Evolutionary conservation across 2,113 vertebrate genomes (phyloP).

Genomic region (Engraulis encrasicolus): DNA sequence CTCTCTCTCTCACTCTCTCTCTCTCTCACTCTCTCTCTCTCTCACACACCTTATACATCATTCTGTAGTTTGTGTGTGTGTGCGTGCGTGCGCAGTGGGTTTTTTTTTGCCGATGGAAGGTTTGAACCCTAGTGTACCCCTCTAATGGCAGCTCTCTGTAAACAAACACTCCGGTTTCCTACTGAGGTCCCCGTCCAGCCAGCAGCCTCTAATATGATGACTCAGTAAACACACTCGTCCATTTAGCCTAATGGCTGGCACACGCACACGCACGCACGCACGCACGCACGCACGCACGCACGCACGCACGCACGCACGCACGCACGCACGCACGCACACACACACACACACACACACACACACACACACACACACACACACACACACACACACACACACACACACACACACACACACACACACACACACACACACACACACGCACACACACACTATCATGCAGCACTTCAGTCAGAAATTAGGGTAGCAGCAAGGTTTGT

Average conservation of each 20-base stretch:
- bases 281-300: not conserved
- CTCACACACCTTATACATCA: too few species aligned
- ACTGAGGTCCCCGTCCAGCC: not conserved
- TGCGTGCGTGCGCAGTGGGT: not conserved
- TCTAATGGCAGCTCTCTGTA: not conserved
- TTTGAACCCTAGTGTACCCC: not conserved
- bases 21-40: too few species aligned
- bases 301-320: too few species aligned
- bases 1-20: too few species aligned
- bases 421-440: not conserved
- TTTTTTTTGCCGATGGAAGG: not conserved
- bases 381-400: not conserved
- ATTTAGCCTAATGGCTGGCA: slow-evolving; percentile 6
- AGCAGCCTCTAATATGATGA: not conserved
- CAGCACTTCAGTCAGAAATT: not conserved
- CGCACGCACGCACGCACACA: not conserved
- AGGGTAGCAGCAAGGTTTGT: not conserved
- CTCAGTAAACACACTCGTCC: not conserved
- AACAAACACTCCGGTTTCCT: not conserved
- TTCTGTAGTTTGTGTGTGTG: not conserved
- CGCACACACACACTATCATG: not conserved
- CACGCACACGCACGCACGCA: too few species aligned
- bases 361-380: not conserved
- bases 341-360: not conserved
- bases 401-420: too few species aligned